Percentiles rank a stretch among this genome's conserved stretches.
Conservation (phyloP, 2,113 vertebrate genomes). For the Bombycilla garrulus region DNA sequence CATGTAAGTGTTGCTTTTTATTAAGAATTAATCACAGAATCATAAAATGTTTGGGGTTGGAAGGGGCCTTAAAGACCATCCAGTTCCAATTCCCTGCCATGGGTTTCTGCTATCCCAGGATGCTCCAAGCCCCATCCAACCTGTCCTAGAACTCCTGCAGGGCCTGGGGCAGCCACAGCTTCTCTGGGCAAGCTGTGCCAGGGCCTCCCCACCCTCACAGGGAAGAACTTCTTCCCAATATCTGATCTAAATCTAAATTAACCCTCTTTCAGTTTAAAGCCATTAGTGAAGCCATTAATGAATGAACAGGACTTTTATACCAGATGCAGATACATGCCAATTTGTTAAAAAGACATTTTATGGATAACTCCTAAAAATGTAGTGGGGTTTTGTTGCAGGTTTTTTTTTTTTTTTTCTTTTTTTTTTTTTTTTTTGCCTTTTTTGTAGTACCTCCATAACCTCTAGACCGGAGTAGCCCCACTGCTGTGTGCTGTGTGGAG, state of each 20-base stretch:
- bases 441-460: not conserved
- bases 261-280: not conserved
- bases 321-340: accelerated
- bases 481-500: not conserved
- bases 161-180: not conserved
- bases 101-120: accelerated
- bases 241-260: not conserved
- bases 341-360: not conserved
- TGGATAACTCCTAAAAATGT: not conserved
- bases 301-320: not conserved
- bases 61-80: not conserved
- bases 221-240: not conserved
- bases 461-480: not conserved
- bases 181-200: not conserved
- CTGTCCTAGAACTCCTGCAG: not conserved
- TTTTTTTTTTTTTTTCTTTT: too few relatives aligned
- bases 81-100: not conserved
- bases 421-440: accelerated
- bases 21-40: not conserved
- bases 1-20: not conserved
- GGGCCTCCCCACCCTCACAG: not conserved
- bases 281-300: not conserved
- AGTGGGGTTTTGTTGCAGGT: accelerated
- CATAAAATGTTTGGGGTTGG: not conserved
- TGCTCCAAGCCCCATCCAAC: not conserved